Conservation (phyloP, 2,888 invertebrate genomes). For the Agriotes lineatus region DNA sequence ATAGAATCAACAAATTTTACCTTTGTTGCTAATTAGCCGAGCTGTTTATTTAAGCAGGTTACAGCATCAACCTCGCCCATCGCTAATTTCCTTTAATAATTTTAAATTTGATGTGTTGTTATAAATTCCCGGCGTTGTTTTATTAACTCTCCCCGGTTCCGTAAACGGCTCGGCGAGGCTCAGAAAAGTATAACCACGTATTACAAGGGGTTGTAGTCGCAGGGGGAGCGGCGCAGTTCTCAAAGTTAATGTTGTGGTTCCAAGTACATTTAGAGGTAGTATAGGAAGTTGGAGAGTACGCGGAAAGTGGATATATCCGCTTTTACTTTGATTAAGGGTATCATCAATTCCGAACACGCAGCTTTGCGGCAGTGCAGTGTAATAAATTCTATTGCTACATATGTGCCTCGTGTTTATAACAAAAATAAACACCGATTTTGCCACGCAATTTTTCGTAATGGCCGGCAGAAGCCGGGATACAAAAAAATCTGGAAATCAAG, state of each 20-base stretch:
- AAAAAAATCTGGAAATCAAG: background rate
- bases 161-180: background rate
- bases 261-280: constrained; percentile 38
- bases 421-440: constrained; percentile 30
- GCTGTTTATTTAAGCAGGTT: too few species aligned
- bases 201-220: constrained; percentile 17
- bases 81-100: background rate
- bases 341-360: constrained; percentile 44
- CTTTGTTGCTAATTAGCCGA: too few species aligned
- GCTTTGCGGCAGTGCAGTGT: constrained; percentile 43
- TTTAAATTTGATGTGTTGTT: background rate
- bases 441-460: background rate
- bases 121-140: background rate
- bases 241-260: constrained; percentile 39
- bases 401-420: constrained; percentile 32
- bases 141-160: background rate
- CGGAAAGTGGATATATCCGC: constrained; percentile 45
- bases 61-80: too few species aligned
- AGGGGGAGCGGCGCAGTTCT: constrained; percentile 24
- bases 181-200: constrained; percentile 18
- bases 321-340: constrained; percentile 45
- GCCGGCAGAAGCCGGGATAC: background rate
- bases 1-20: too few species aligned
- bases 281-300: constrained; percentile 41
- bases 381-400: constrained; percentile 42